Conservation (phyloP, 1,140 invertebrate genomes). For the Paraescarpia echinospica region DNA sequence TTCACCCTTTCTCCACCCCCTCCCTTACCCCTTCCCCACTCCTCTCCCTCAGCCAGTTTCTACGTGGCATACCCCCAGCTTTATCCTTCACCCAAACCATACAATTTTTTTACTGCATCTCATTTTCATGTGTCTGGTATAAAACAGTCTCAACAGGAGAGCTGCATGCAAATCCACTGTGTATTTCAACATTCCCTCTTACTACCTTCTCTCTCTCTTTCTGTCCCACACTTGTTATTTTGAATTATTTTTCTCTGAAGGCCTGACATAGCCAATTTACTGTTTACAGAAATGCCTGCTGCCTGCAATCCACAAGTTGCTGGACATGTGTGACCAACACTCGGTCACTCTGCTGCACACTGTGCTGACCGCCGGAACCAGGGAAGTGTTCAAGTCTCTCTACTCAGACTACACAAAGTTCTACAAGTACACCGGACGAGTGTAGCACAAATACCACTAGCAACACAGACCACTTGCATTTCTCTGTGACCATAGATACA, state of each 20-base stretch:
- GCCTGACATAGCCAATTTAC: neutral
- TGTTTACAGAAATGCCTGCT: conserved; percentile 35
- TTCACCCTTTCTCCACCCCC: too few relatives aligned
- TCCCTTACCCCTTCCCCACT: too few relatives aligned
- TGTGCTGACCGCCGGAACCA: conserved; percentile 29
- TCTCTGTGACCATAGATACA: neutral
- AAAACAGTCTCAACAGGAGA: too few relatives aligned
- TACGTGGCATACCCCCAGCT: too few relatives aligned
- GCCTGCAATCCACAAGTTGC: conserved; percentile 32
- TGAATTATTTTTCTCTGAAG: neutral
- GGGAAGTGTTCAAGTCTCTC: conserved; percentile 34
- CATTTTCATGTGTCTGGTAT: too few relatives aligned
- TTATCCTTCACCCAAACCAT: too few relatives aligned
- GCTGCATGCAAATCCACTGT: too few relatives aligned
- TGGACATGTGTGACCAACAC: conserved; percentile 35
- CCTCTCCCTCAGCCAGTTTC: too few relatives aligned
- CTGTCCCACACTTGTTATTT: neutral
- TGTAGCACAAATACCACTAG: conserved; percentile 16
- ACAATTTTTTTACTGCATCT: too few relatives aligned
- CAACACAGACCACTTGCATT: neutral
- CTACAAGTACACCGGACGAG: conserved; percentile 35
- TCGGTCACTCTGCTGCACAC: conserved; percentile 32
- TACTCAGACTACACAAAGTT: conserved; percentile 35
- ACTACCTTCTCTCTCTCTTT: too few relatives aligned
- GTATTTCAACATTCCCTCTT: too few relatives aligned